Evolutionary conservation across 2,113 vertebrate genomes (phyloP), one percentile per base, ranked within the genome.

Genomic region (Paradoxurus hermaphroditus): DNA sequence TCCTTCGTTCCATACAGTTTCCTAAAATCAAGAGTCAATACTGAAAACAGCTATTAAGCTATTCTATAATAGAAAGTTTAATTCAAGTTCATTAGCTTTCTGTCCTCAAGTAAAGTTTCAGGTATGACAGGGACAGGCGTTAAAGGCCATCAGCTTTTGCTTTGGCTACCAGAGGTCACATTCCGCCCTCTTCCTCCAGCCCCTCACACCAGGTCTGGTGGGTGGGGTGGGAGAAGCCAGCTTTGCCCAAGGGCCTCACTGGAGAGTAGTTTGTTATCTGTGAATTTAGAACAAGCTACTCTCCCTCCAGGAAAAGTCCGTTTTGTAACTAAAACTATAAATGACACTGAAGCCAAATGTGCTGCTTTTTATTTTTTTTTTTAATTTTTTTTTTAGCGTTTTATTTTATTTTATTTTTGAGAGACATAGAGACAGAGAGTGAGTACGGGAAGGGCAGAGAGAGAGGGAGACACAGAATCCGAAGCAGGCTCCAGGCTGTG

Each of bases 291-390:
- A 59, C 44, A 81, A 15, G 3, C 39, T 91, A 5, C 67, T 97
- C 56, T 91, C 31, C 95, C 53, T 94, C 49, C 34, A 93, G 89
- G 59, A 95, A 91, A 77, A 94, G 36, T 46, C 77, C 10, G 41
- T 81, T 53, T 93, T 62, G 51, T 59, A 96, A 90, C 86, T 51
- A 95, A 98, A 98, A 97, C 94, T 65, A 23, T 93, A 97, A 95
- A 63, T 81, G 83, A 97, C 78, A 93, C 3, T n/a, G 29, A 93
- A 96, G 68, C 51, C 89, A 86, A 62, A 78, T 84, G 95, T 94
- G n/a, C n/a, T n/a, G n/a, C n/a, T n/a, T n/a, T n/a, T n/a, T n/a
- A n/a, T n/a, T n/a, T n/a, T n/a, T n/a, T n/a, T n/a, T n/a, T n/a
- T n/a, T n/a, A n/a, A n/a, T n/a, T n/a, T n/a, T n/a, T n/a, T n/a